These are phyloP conservation scores for Vesta saturnalis DNA, from an alignment of 2,888 invertebrate genomes.

Conservation along the genomic window DNA sequence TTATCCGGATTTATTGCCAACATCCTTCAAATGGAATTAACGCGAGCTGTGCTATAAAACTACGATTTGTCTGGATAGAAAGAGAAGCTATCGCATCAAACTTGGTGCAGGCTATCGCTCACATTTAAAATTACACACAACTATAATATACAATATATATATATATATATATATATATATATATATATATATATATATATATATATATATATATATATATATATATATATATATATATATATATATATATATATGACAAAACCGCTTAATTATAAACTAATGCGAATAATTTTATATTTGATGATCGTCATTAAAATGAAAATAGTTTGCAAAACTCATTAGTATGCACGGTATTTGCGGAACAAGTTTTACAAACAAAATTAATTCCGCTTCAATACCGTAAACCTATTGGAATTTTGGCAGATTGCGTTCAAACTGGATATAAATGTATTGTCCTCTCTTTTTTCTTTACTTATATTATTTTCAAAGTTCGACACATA, in stretches of 20 bases:
- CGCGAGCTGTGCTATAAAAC: slow-evolving; percentile 58
- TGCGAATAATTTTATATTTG: neutral
- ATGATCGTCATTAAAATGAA: slow-evolving; percentile 28
- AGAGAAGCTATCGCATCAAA: slow-evolving; percentile 43
- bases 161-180: no score
- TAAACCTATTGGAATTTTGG: slow-evolving; percentile 17
- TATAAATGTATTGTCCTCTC: slow-evolving; percentile 3
- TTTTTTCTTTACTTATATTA: no score
- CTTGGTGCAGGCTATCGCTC: slow-evolving; percentile 52
- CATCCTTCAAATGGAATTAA: slow-evolving; percentile 60
- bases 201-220: no score
- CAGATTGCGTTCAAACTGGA: slow-evolving; percentile 4
- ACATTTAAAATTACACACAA: slow-evolving; percentile 43
- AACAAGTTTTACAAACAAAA: slow-evolving; percentile 30
- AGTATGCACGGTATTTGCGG: slow-evolving; percentile 29
- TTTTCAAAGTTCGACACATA: no score
- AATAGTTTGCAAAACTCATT: slow-evolving; percentile 34
- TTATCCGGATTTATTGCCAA: slow-evolving; percentile 59
- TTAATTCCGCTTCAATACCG: slow-evolving; percentile 25
- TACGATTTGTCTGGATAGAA: slow-evolving; percentile 56
- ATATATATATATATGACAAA: slow-evolving; percentile 27
- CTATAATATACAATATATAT: no score
- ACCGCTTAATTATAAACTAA: slow-evolving; percentile 24
- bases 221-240: no score
- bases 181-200: no score